These are phyloP conservation scores for Oreochromis tanganicae DNA, from an alignment of 2,113 vertebrate species.

Conservation along the genomic window DNA sequence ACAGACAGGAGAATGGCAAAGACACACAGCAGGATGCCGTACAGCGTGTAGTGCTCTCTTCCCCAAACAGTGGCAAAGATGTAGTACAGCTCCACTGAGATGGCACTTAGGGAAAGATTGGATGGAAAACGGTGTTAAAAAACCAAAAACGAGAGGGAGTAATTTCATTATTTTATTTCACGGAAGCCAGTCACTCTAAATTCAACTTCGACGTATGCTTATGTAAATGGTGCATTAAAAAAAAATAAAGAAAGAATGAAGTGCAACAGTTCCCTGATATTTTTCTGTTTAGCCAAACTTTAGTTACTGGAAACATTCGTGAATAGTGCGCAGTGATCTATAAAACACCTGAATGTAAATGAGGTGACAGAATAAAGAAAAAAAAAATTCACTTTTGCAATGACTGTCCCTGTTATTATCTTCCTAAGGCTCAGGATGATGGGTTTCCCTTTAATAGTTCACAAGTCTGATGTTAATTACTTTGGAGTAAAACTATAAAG, in stretches of 20 bases:
- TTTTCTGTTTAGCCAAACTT: neutral
- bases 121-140: neutral
- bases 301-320: neutral
- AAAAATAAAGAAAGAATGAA: neutral
- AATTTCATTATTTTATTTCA: neutral
- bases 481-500: neutral
- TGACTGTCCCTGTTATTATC: neutral
- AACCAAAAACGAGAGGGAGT: neutral
- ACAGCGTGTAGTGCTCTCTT: conserved; percentile 89
- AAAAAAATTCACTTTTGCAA: neutral
- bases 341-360: neutral
- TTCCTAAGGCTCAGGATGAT: neutral
- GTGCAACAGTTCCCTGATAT: neutral
- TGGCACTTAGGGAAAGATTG: conserved; percentile 73
- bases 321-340: neutral
- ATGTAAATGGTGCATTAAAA: neutral
- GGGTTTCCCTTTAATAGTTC: neutral
- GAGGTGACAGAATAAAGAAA: neutral
- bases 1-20: conserved; percentile 89
- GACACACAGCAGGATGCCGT: conserved; percentile 88
- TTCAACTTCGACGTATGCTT: neutral
- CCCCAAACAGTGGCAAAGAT: conserved; percentile 93
- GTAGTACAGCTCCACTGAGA: conserved; percentile 93
- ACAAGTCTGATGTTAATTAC: neutral
- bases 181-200: neutral